Percentiles rank a stretch among this genome's conserved stretches.
These are phyloP conservation scores for Discoglossus pictus DNA, from an alignment of 2,797 vertebrate species.

Conservation along the genomic window DNA sequence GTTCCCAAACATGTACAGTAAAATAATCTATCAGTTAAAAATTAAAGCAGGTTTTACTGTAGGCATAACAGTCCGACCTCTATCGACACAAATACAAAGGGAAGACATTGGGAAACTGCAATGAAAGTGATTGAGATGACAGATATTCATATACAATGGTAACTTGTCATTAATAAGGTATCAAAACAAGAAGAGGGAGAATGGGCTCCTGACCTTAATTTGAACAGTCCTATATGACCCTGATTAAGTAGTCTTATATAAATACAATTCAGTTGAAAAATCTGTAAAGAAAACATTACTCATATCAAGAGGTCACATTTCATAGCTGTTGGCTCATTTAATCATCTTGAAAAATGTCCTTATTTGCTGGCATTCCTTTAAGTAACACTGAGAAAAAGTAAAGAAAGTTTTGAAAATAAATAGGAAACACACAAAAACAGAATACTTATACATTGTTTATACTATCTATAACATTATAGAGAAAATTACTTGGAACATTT, in stretches of 20 bases:
- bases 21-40: too few species aligned
- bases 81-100: too few species aligned
- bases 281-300: slow-evolving; percentile 28
- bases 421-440: too few species aligned
- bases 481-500: too few species aligned
- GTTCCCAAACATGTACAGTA: too few species aligned
- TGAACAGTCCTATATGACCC: slow-evolving; percentile 9
- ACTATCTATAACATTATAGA: too few species aligned
- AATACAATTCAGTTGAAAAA: slow-evolving; percentile 19
- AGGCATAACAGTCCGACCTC: too few species aligned
- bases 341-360: slow-evolving; percentile 4
- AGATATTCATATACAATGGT: background rate
- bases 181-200: background rate
- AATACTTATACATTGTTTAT: too few species aligned
- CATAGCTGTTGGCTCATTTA: slow-evolving; percentile 15
- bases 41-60: too few species aligned
- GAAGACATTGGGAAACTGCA: too few species aligned
- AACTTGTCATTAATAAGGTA: background rate
- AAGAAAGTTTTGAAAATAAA: slow-evolving; percentile 4
- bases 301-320: slow-evolving; percentile 25
- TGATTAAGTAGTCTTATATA: slow-evolving; percentile 26
- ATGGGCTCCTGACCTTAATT: slow-evolving; percentile 20
- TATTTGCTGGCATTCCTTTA: slow-evolving; percentile 1
- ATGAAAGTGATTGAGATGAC: too few species aligned
- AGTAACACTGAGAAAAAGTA: slow-evolving; percentile 23